Evolutionary conservation across 2,797 vertebrate species (phyloP).

Genomic region (Parauchenoglanis ngamensis): DNA sequence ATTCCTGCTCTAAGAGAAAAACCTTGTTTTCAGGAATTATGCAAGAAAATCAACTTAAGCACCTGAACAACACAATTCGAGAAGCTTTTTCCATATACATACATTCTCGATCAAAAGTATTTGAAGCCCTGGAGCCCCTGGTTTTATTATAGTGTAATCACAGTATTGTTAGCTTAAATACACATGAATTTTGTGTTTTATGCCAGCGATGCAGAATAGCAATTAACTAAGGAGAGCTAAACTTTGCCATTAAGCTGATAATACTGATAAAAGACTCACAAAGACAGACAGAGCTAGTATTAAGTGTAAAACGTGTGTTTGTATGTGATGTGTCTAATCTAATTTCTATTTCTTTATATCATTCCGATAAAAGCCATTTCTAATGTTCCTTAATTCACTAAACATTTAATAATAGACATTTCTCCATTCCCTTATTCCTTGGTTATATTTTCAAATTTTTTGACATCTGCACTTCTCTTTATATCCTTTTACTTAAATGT

Average conservation of each 20-base stretch:
- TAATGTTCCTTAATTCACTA: background rate
- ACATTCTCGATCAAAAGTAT: background rate
- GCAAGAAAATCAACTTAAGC: background rate
- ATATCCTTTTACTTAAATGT: too few relatives aligned
- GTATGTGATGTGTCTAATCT: background rate
- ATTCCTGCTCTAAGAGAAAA: background rate
- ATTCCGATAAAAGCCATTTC: background rate
- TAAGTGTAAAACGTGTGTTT: background rate
- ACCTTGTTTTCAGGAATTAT: background rate
- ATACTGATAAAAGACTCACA: background rate
- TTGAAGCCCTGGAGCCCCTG: background rate
- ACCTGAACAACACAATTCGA: background rate
- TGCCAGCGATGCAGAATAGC: background rate
- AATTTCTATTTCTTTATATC: background rate
- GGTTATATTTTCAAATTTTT: background rate
- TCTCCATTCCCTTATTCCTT: background rate
- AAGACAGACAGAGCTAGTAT: background rate
- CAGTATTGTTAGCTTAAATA: background rate
- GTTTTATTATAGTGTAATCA: background rate
- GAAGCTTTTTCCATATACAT: background rate
- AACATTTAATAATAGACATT: background rate
- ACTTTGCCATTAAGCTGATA: background rate
- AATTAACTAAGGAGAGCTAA: background rate
- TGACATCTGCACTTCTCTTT: too few relatives aligned
- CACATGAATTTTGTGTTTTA: background rate